Percentiles rank a stretch among this genome's conserved stretches.
Evolutionary conservation across 1,140 invertebrate species (phyloP).

Genomic region (Penaeus chinensis): DNA sequence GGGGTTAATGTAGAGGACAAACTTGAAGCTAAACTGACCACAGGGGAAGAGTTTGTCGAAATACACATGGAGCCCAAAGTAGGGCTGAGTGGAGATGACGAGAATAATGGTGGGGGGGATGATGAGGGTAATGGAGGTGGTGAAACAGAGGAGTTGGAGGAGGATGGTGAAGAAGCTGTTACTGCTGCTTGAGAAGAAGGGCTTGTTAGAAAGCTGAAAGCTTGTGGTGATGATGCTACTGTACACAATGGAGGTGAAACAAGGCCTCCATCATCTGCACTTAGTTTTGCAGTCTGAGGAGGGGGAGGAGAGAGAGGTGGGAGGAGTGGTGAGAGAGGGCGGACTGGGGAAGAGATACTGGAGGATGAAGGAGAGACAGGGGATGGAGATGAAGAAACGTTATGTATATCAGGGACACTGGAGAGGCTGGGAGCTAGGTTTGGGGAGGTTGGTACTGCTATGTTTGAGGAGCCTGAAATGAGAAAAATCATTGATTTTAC

Average conservation of each 20-base stretch:
- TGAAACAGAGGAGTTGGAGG: neutral
- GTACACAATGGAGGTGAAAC: slow-evolving; percentile 5
- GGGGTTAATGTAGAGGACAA: slow-evolving; percentile 6
- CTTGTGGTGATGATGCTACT: slow-evolving; percentile 14
- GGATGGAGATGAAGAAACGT: slow-evolving; percentile 32
- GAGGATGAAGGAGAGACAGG: slow-evolving; percentile 6
- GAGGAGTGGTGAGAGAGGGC: slow-evolving; percentile 19
- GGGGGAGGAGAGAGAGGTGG: slow-evolving; percentile 14
- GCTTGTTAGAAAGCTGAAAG: slow-evolving; percentile 6
- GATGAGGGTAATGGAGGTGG: slow-evolving; percentile 36
- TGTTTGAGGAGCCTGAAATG: slow-evolving; percentile 61
- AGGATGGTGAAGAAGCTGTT: slow-evolving; percentile 6
- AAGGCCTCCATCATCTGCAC: slow-evolving; percentile 5
- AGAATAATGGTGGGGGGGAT: slow-evolving; percentile 32
- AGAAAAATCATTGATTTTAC: slow-evolving; percentile 2
- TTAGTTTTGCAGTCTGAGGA: slow-evolving; percentile 5
- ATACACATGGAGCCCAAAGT: too few species aligned
- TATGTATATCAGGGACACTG: slow-evolving; percentile 37
- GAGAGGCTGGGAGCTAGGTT: slow-evolving; percentile 46
- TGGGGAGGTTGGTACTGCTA: slow-evolving; percentile 53
- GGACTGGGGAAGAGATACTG: slow-evolving; percentile 3
- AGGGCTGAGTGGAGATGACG: neutral
- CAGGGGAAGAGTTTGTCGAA: slow-evolving; percentile 6
- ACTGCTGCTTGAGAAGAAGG: slow-evolving; percentile 13
- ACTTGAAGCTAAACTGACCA: slow-evolving; percentile 14